Conservation (phyloP, 2,797 vertebrate genomes). For the Spinibarbus caldwelli region DNA sequence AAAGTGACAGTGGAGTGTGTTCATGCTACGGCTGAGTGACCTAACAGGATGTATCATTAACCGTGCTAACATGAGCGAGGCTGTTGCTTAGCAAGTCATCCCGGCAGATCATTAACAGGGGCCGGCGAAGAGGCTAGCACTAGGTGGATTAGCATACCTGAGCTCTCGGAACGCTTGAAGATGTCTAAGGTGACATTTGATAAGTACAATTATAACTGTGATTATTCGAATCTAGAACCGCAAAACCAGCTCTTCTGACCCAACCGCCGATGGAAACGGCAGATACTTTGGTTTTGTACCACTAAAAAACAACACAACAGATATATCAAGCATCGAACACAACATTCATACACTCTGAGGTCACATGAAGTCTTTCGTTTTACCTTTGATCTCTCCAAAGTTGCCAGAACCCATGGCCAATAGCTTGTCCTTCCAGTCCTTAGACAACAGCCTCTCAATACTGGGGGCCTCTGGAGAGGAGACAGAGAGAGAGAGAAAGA, state of each 20-base stretch:
- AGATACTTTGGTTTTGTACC: neutral
- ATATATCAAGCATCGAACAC: neutral
- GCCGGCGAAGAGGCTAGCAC: slow-evolving; percentile 4
- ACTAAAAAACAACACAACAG: slow-evolving; percentile 7
- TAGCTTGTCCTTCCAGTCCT: slow-evolving; percentile 99
- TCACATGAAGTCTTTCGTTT: slow-evolving; percentile 30
- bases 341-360: slow-evolving; percentile 1
- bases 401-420: slow-evolving; percentile 99
- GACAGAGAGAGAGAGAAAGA: slow-evolving; percentile 75
- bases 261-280: neutral
- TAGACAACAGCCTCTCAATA: slow-evolving; percentile 98
- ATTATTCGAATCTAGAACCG: neutral
- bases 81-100: slow-evolving; percentile 33
- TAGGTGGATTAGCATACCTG: slow-evolving; percentile 28
- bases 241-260: neutral
- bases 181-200: slow-evolving; percentile 35
- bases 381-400: slow-evolving; percentile 99
- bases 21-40: slow-evolving; percentile 43
- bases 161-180: neutral
- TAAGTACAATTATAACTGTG: neutral
- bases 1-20: slow-evolving; percentile 40
- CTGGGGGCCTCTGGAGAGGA: slow-evolving; percentile 91
- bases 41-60: slow-evolving; percentile 54
- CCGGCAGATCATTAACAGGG: slow-evolving; percentile 51
- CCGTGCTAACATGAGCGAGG: slow-evolving; percentile 32